Percentiles rank a stretch among this genome's conserved stretches.
Evolutionary conservation across 1,140 invertebrate genomes (phyloP).

Genomic region (Panagrolaimus sp.): DNA sequence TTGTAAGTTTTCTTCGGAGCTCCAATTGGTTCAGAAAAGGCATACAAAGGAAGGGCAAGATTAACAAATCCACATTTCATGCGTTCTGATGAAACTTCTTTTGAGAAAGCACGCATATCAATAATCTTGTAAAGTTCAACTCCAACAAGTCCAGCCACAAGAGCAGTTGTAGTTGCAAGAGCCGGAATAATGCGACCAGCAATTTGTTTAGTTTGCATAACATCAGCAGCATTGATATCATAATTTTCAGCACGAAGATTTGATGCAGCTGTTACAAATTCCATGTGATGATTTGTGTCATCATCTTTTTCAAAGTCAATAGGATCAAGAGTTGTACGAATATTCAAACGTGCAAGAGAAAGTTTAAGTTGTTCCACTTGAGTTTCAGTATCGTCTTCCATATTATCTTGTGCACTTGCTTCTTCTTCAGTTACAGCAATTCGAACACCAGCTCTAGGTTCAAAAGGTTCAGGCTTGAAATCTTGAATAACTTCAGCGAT

Average conservation of each 20-base stretch:
- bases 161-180: constrained; percentile 94
- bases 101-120: constrained; percentile 58
- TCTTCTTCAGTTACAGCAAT: constrained; percentile 97
- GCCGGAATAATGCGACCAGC: constrained; percentile 98
- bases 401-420: constrained; percentile 60
- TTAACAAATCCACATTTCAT: constrained; percentile 97
- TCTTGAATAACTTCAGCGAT: constrained; percentile 69
- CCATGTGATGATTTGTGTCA: constrained; percentile 94
- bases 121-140: constrained; percentile 87
- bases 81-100: constrained; percentile 65
- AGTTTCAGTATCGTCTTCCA: constrained; percentile 67
- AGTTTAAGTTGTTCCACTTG: constrained; percentile 66
- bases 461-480: constrained; percentile 75
- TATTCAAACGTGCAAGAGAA: constrained; percentile 62
- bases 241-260: constrained; percentile 95
- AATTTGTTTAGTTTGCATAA: constrained; percentile 92
- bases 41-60: constrained; percentile 89
- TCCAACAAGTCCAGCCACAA: constrained; percentile 86
- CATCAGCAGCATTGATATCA: constrained; percentile 83
- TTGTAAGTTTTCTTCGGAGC: constrained; percentile 87
- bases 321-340: constrained; percentile 65
- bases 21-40: constrained; percentile 87
- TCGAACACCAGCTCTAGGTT: constrained; percentile 83
- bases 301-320: constrained; percentile 98
- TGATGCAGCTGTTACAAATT: constrained; percentile 94